Base-by-base conservation (phyloP, 2,888 invertebrate genomes). In the Leptinotarsa rubiginosa region DNA sequence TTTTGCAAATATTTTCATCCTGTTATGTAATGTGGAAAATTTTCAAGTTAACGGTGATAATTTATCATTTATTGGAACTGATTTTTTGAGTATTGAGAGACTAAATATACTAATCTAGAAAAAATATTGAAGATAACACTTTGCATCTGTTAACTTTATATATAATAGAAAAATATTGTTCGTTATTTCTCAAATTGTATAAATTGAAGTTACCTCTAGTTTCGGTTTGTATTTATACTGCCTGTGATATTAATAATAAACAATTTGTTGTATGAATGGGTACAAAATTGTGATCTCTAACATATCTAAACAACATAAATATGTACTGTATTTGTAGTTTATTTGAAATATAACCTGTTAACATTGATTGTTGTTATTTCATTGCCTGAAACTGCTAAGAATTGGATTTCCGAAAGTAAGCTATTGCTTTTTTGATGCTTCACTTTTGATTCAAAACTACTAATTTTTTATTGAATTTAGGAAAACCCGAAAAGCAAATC, bases 401-500 rank as follows among this genome's bases (percentile, higher is more conserved):
- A 69, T 62, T 77, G 77, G 80, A 80, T 76, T 76, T 75, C 73
- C 78, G 10, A 74, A 78, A 81, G 81, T 82, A 82, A 81, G 76
- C 69, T 78, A 77, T 78, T 75, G 81, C 80, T 79, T 81, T 78
- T 72, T 66, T 52, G 16, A 41, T 66, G 18, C 56, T 41, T 47
- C 52, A n/a, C 49, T 59, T 64, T 41, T 70, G 67, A 75, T 77
- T 79, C 81, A 81, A 81, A 81, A 78, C 56, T 80, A 67, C n/a
- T 49, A 67, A 47, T 69, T 69, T 69, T 69, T 69, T 69, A 79
- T 83, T 83, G 77, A 80, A 84, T 86, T 86, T 86, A 87, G 87
- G 86, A 72, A 86, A 82, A 76, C 71, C 81, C 73, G 85, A 84
- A 73, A 84, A 83, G 82, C 80, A 75, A 75, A 77, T 76, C 81